Conservation (phyloP, 2,113 vertebrate genomes). For the Manacus vitellinus region DNA sequence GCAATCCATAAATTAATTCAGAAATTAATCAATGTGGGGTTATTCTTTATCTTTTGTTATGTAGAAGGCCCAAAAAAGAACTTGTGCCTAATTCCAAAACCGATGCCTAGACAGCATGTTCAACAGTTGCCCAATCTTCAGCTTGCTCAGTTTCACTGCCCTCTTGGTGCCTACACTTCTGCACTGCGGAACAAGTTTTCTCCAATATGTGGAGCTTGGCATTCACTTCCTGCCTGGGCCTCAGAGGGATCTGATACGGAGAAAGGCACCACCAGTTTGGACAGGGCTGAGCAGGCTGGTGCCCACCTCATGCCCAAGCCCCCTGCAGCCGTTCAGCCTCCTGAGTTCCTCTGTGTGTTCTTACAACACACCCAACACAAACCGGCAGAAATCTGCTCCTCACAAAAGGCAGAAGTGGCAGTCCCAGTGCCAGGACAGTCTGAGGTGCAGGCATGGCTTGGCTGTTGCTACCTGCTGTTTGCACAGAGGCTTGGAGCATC, state of each 20-base stretch:
- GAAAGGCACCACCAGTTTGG: background rate
- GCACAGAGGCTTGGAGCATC: background rate
- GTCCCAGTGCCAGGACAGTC: background rate
- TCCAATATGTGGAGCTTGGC: background rate
- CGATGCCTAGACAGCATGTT: background rate
- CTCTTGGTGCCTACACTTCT: background rate
- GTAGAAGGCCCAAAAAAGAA: background rate
- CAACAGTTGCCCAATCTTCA: background rate
- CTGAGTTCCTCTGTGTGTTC: background rate
- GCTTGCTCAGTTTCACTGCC: background rate
- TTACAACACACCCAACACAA: background rate
- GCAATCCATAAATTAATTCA: background rate
- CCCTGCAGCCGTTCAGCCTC: background rate
- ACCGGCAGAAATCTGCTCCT: background rate
- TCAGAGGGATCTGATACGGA: too few species aligned
- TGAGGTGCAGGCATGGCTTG: background rate
- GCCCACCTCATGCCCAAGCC: background rate
- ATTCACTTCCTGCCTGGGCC: background rate
- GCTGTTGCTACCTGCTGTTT: background rate
- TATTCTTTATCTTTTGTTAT: background rate
- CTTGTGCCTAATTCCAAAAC: background rate
- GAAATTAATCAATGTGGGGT: background rate
- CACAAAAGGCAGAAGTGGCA: background rate
- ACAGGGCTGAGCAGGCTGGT: background rate
- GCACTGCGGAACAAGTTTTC: rapidly evolving